Base-by-base conservation (phyloP, 2,113 vertebrate genomes). In the Panthera uncia region DNA sequence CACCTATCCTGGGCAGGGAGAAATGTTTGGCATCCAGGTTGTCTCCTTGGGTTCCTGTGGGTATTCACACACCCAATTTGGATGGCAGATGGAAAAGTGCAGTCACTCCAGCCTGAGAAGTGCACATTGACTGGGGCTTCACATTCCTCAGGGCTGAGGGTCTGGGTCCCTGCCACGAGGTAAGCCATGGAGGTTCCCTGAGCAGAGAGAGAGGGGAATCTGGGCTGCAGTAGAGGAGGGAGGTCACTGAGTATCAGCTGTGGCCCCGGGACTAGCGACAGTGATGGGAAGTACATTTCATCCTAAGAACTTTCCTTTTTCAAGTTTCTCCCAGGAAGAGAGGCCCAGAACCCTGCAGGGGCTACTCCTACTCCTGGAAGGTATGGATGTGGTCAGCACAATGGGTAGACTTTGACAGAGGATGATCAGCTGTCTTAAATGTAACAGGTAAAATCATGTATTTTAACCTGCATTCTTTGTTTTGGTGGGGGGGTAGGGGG, bases 401-500 rank as follows among this genome's bases (percentile, higher is more conserved):
- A 65, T 52, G 11, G 19, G 21, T 65, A 18, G 36, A 82, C 14
- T 61, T 36, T 2, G 1, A 81, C 36, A 89, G 90, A 71, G 78
- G 45, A 18, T 7, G 10, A 65, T 8, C 29, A 27, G 0, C 36
- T 78, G 21, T 48, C 63, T 91, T 86, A 69, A 76, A 86, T 52
- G 25, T 76, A 92, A 88, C 12, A 15, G 88, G 76, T 88, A 69
- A 88, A 76, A 66, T 36, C 12, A 71, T 48, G 29, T 14, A 18
- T 66, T 82, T 82, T 84, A 57, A 82, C 89, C 38, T 90, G 82
- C 52, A 48, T 91, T 55, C 9, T 82, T 97, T 92, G 45, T 45
- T 45, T 57, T 55, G 45, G 45, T 8, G 41, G 0, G 45, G 7
- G 45, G 45, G 8, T 45, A 9, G 45, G 45, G 45, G 45, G 45